phyloP scores from a whole-genome alignment of 2,888 invertebrate species.

The Fabriciana adippe region DNA sequence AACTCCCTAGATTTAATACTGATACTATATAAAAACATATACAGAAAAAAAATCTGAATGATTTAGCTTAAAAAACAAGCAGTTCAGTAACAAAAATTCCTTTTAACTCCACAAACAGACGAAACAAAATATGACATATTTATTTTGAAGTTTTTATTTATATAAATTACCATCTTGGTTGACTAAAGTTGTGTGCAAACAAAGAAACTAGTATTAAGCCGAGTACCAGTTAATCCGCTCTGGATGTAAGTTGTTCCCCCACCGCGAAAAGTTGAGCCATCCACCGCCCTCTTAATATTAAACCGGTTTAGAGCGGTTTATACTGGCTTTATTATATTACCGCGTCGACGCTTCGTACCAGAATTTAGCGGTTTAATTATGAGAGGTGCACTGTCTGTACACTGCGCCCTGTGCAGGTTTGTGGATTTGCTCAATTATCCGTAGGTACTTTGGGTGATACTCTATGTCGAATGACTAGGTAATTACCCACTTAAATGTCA shows the following conservation, averaged over 20 bases:
- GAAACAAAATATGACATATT: background rate
- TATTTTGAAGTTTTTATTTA: background rate
- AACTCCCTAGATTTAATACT: too few relatives aligned
- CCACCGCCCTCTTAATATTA: slow-evolving; percentile 68
- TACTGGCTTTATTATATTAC: slow-evolving; percentile 78
- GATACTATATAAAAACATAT: too few relatives aligned
- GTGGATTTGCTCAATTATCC: slow-evolving; percentile 44
- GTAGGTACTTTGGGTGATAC: slow-evolving; percentile 34
- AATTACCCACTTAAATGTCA: slow-evolving; percentile 8
- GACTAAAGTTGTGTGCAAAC: slow-evolving; percentile 49
- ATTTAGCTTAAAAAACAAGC: too few relatives aligned
- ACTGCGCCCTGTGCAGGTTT: slow-evolving; percentile 29
- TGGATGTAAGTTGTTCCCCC: slow-evolving; percentile 60
- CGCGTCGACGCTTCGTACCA: slow-evolving; percentile 61
- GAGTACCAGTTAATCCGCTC: slow-evolving; percentile 59
- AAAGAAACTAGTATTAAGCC: slow-evolving; percentile 66
- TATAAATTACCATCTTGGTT: background rate
- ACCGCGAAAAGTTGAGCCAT: slow-evolving; percentile 68
- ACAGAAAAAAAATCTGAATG: too few relatives aligned
- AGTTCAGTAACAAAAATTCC: too few relatives aligned
- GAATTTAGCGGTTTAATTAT: slow-evolving; percentile 69
- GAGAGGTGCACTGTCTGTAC: slow-evolving; percentile 34
- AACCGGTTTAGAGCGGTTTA: slow-evolving; percentile 75
- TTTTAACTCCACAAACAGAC: too few relatives aligned
- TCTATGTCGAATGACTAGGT: slow-evolving; percentile 16